Evolutionary conservation across 2,113 vertebrate species (phyloP).

Genomic region (Dipodomys ordii): DNA sequence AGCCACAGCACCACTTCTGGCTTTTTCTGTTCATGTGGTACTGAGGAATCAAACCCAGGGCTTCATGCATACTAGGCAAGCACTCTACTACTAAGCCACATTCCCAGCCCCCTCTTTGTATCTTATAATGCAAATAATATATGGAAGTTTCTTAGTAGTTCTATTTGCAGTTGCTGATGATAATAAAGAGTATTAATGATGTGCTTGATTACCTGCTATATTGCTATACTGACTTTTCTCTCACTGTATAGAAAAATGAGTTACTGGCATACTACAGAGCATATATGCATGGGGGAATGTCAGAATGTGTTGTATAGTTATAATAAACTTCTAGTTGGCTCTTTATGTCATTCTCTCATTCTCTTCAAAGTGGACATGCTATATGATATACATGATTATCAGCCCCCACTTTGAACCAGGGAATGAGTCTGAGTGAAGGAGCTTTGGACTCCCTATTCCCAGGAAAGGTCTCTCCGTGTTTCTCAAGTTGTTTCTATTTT

Average conservation of each 20-base stretch:
- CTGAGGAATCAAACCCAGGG: too few relatives aligned
- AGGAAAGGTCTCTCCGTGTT: slow-evolving; percentile 8
- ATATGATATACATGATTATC: slow-evolving; percentile 24
- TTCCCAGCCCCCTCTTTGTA: slow-evolving; percentile 31
- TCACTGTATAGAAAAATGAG: slow-evolving; percentile 14
- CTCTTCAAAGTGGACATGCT: neutral
- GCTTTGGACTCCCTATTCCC: neutral
- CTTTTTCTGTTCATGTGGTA: too few relatives aligned
- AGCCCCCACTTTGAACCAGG: neutral
- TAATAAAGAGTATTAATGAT: neutral
- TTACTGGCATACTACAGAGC: neutral
- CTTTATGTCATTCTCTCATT: neutral
- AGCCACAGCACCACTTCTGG: too few relatives aligned
- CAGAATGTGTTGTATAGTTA: neutral
- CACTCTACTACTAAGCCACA: too few relatives aligned
- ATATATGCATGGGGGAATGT: neutral
- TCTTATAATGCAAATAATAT: slow-evolving; percentile 70
- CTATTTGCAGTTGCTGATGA: slow-evolving; percentile 50
- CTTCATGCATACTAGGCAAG: too few relatives aligned
- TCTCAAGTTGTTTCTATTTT: slow-evolving; percentile 37
- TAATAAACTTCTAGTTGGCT: too few relatives aligned
- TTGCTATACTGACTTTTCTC: slow-evolving; percentile 18
- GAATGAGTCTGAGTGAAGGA: neutral
- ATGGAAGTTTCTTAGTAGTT: slow-evolving; percentile 72
- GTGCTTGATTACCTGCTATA: neutral